Percentiles rank a stretch among this genome's conserved stretches.
Conservation (phyloP, 2,888 invertebrate species). For the Plemyria rubiginata region DNA sequence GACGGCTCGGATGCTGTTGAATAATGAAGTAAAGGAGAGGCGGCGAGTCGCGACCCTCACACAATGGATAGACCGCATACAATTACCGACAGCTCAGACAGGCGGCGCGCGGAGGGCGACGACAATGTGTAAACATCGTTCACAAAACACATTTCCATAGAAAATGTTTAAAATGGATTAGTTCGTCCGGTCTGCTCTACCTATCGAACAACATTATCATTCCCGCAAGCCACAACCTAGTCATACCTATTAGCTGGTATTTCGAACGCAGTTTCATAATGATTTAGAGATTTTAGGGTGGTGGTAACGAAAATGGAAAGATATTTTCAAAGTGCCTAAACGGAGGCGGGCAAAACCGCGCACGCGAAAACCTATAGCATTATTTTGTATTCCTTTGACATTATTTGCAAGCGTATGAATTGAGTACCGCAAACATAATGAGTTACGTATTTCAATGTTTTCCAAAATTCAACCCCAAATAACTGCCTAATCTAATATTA, state of each 20-base stretch:
- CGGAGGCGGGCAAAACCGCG: background rate
- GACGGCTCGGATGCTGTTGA: constrained; percentile 45
- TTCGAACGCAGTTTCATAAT: background rate
- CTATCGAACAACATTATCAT: constrained; percentile 4
- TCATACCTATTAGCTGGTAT: background rate
- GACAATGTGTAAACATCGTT: constrained; percentile 59
- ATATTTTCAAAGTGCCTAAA: background rate
- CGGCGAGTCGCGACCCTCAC: constrained; percentile 51
- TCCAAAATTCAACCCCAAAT: too few species aligned
- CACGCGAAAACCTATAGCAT: too few species aligned
- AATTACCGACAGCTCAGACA: constrained; percentile 40
- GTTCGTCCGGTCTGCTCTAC: constrained; percentile 32
- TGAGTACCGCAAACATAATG: too few species aligned
- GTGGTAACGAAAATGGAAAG: too few species aligned
- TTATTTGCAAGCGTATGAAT: too few species aligned
- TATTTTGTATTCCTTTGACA: too few species aligned
- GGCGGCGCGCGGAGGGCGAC: constrained; percentile 28
- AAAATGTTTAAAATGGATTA: constrained; percentile 59
- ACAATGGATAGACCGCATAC: constrained; percentile 51
- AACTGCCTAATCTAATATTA: too few species aligned
- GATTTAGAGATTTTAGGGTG: background rate
- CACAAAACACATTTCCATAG: constrained; percentile 58
- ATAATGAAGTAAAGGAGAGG: constrained; percentile 48
- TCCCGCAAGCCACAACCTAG: background rate
- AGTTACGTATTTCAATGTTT: too few species aligned